Percentiles rank a stretch among this genome's conserved stretches.
These are phyloP conservation scores for Netelia fuscicornis DNA, from an alignment of 2,888 invertebrate genomes.

Conservation along the genomic window DNA sequence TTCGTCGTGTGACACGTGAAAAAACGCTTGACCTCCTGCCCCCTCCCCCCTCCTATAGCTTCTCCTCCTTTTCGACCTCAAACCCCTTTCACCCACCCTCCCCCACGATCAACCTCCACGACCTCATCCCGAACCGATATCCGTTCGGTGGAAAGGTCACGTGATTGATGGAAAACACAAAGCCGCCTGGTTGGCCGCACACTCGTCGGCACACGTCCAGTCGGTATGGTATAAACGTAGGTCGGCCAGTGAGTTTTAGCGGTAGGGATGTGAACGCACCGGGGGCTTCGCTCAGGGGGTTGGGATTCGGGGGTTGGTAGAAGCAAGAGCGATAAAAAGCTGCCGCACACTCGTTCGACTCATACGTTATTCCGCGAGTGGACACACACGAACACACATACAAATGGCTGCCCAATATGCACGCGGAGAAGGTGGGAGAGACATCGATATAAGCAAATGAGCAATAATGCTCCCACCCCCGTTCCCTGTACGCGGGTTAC, in stretches of 20 bases:
- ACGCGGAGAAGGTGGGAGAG: background rate
- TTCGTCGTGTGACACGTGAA: constrained; percentile 77
- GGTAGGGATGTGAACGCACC: background rate
- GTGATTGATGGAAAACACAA: constrained; percentile 84
- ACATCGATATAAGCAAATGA: constrained; percentile 65
- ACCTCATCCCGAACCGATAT: constrained; percentile 77
- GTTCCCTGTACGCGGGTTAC: constrained; percentile 28
- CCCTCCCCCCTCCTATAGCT: background rate
- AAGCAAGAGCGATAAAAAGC: constrained; percentile 78
- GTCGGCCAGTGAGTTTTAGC: background rate
- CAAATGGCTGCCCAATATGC: background rate
- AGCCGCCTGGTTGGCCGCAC: constrained; percentile 73
- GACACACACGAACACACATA: constrained; percentile 12
- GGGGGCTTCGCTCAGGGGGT: background rate
- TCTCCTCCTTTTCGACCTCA: too few relatives aligned
- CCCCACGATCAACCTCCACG: constrained; percentile 33
- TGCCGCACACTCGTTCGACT: constrained; percentile 60
- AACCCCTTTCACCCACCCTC: background rate
- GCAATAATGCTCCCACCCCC: constrained; percentile 49
- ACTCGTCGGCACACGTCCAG: constrained; percentile 65
- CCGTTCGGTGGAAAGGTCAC: constrained; percentile 80
- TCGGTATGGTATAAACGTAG: constrained; percentile 72
- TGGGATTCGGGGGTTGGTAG: background rate
- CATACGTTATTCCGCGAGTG: constrained; percentile 51
- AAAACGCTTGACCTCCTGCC: constrained; percentile 62